Evolutionary conservation across 2,888 invertebrate genomes (phyloP).

Genomic region (Xestia ashworthii): DNA sequence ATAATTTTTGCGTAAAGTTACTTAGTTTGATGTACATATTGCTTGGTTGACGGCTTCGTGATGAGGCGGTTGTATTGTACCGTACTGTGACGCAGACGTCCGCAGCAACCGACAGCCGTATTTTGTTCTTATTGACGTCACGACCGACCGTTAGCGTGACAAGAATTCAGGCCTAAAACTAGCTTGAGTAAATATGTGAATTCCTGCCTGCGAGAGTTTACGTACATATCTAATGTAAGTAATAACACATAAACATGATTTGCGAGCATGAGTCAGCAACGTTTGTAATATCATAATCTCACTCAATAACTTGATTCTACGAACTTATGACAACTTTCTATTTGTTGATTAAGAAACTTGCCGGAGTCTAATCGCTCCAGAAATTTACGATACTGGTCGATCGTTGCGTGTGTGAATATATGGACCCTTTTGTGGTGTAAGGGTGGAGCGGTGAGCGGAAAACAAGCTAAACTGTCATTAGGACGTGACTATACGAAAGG

Average conservation of each 20-base stretch:
- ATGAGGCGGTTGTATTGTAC: too few relatives aligned
- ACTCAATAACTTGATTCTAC: slow-evolving; percentile 31
- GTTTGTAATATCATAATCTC: slow-evolving; percentile 33
- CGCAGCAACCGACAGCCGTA: too few relatives aligned
- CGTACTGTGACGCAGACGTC: too few relatives aligned
- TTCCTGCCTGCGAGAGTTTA: background rate
- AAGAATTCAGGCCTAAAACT: too few relatives aligned
- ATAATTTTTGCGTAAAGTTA: too few relatives aligned
- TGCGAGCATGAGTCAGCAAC: slow-evolving; percentile 6
- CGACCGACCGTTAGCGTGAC: too few relatives aligned
- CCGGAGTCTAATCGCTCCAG: slow-evolving; percentile 59
- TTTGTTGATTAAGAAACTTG: slow-evolving; percentile 73
- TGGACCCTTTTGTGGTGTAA: slow-evolving; percentile 4
- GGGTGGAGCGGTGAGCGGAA: background rate
- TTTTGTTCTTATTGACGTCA: too few relatives aligned
- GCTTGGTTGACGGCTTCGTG: too few relatives aligned
- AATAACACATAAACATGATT: slow-evolving; percentile 8
- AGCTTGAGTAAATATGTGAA: too few relatives aligned
- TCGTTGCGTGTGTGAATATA: slow-evolving; percentile 42
- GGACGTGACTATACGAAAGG: too few relatives aligned
- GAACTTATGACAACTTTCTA: slow-evolving; percentile 67
- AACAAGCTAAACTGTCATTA: background rate
- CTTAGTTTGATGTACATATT: too few relatives aligned
- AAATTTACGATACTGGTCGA: slow-evolving; percentile 61
- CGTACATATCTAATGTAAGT: background rate